These are phyloP conservation scores for Drosophila pandora DNA, from an alignment of 1,140 invertebrate species.

Conservation along the genomic window DNA sequence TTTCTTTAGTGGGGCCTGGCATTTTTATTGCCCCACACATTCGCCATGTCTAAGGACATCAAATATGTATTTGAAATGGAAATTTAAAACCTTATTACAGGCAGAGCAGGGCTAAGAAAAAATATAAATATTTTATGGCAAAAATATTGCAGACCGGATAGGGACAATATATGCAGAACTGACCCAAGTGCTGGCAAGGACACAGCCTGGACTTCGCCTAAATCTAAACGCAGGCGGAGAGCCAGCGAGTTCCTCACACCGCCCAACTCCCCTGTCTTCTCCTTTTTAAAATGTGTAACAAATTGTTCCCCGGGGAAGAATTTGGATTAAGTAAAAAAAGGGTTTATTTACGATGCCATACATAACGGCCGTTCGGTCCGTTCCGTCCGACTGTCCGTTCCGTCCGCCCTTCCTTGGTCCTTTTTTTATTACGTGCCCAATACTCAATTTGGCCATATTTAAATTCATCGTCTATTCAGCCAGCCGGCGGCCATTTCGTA, in stretches of 20 bases:
- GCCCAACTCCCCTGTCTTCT: constrained; percentile 16
- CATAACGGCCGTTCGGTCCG: constrained; percentile 57
- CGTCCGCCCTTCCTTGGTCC: constrained; percentile 34
- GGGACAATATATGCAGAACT: constrained; percentile 75
- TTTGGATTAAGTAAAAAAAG: constrained; percentile 83
- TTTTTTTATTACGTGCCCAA: constrained; percentile 81
- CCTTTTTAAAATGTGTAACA: constrained; percentile 77
- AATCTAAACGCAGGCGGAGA: constrained; percentile 59
- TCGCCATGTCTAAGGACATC: constrained; percentile 58
- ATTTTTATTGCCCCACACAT: constrained; percentile 63
- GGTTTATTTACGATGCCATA: constrained; percentile 82
- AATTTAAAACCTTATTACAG: constrained; percentile 80
- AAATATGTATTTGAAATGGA: constrained; percentile 75
- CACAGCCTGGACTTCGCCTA: constrained; percentile 51
- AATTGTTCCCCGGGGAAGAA: constrained; percentile 81
- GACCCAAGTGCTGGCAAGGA: constrained; percentile 47
- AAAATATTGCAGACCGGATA: constrained; percentile 75
- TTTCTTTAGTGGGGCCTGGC: constrained; percentile 5
- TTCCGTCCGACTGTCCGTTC: constrained; percentile 26
- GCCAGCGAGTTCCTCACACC: background rate
- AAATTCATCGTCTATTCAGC: constrained; percentile 81
- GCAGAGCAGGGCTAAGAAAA: constrained; percentile 14
- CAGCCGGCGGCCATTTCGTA: constrained; percentile 71
- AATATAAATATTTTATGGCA: constrained; percentile 78
- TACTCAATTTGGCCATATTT: constrained; percentile 82